These are phyloP conservation scores for Gouania willdenowi DNA, from an alignment of 2,797 vertebrate species.

Conservation along the genomic window DNA sequence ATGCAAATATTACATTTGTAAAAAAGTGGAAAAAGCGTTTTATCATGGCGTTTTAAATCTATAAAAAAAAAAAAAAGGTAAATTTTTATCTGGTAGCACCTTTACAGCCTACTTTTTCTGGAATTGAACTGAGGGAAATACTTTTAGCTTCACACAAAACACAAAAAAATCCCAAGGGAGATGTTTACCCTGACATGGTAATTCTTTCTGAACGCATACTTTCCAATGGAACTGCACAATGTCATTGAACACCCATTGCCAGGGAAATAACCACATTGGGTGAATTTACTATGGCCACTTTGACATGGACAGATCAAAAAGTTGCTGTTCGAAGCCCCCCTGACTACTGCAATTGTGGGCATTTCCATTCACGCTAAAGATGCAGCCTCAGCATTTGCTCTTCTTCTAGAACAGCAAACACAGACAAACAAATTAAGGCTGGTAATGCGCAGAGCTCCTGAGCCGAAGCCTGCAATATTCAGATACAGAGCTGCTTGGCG, in stretches of 20 bases:
- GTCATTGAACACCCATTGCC: constrained; percentile 38
- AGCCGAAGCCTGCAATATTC: constrained; percentile 35
- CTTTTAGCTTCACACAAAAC: constrained; percentile 41
- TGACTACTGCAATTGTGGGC: no score
- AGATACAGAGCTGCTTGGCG: constrained; percentile 38
- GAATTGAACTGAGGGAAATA: constrained; percentile 50
- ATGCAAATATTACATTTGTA: constrained; percentile 35
- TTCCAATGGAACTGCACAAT: constrained; percentile 43
- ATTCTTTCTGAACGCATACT: constrained; percentile 15
- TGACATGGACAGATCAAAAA: no score
- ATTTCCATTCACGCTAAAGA: constrained; percentile 4
- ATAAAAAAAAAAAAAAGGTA: constrained; percentile 15
- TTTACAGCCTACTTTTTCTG: constrained; percentile 69
- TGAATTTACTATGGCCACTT: no score
- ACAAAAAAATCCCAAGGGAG: constrained; percentile 45
- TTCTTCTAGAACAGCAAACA: constrained; percentile 11
- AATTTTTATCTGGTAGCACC: constrained; percentile 62
- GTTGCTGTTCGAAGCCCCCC: no score
- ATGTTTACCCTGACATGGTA: constrained; percentile 44
- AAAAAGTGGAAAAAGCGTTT: constrained; percentile 1
- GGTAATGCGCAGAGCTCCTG: constrained; percentile 32
- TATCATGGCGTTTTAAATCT: constrained; percentile 10
- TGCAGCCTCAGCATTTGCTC: constrained; percentile 21
- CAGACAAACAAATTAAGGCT: constrained; percentile 5
- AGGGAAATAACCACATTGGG: constrained; percentile 10